Evolutionary conservation across 2,797 vertebrate genomes (phyloP).

Genomic region (Chloroceryle inda): DNA sequence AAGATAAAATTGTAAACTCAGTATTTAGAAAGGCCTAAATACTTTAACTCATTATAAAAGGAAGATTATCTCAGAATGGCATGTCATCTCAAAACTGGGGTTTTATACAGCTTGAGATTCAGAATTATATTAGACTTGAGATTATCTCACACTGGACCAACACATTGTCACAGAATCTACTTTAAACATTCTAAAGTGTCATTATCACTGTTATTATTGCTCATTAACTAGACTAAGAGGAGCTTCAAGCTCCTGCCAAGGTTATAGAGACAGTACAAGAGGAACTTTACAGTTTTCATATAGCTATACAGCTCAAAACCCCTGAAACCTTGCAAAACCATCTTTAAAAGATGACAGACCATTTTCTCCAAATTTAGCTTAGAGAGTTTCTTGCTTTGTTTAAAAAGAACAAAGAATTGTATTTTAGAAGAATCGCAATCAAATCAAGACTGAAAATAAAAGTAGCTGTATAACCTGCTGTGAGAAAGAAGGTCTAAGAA

Average conservation of each 20-base stretch:
- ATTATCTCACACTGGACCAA: background rate
- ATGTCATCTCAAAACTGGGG: background rate
- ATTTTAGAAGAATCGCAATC: conserved; percentile 11
- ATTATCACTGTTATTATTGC: background rate
- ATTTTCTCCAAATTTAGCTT: background rate
- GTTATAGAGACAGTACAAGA: background rate
- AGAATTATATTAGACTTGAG: background rate
- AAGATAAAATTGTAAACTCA: background rate
- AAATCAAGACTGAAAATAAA: conserved; percentile 19
- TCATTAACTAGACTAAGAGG: background rate
- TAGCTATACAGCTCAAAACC: background rate
- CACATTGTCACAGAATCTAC: background rate
- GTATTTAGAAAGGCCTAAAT: background rate
- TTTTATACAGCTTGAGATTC: conserved; percentile 9
- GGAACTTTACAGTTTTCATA: background rate
- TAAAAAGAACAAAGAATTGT: background rate
- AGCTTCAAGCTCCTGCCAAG: background rate
- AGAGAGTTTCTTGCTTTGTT: background rate
- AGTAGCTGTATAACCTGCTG: background rate
- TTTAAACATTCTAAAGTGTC: background rate
- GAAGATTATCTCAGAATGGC: background rate
- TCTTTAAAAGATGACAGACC: background rate
- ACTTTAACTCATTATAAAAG: background rate
- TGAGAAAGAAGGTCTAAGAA: background rate
- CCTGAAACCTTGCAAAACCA: background rate